phyloP scores from a whole-genome alignment of 2,888 invertebrate species.

The Noctua comes region DNA sequence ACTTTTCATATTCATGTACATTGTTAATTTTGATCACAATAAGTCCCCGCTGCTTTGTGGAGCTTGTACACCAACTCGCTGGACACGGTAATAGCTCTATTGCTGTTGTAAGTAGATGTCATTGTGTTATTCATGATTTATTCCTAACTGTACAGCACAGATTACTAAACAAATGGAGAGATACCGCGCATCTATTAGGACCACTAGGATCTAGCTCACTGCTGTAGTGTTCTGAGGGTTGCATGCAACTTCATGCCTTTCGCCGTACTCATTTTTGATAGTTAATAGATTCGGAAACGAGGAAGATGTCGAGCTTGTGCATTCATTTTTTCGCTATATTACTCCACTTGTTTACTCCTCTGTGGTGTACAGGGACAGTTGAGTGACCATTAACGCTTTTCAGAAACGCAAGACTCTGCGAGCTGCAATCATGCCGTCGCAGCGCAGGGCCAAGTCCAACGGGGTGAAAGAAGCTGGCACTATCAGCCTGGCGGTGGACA shows the following conservation, averaged over 20 bases:
- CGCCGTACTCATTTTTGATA: neutral
- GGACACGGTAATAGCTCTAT: slow-evolving; percentile 73
- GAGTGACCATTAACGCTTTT: slow-evolving; percentile 73
- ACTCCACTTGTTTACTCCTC: slow-evolving; percentile 49
- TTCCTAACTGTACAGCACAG: slow-evolving; percentile 42
- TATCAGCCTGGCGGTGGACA: slow-evolving; percentile 95
- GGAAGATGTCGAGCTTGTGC: neutral
- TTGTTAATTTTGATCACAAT: slow-evolving; percentile 81
- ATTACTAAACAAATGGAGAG: slow-evolving; percentile 47
- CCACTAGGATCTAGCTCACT: neutral
- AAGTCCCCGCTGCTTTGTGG: slow-evolving; percentile 80
- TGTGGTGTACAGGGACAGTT: slow-evolving; percentile 37
- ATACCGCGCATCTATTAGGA: neutral
- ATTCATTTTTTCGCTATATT: slow-evolving; percentile 23
- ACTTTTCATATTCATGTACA: slow-evolving; percentile 82
- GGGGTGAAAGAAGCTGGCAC: slow-evolving; percentile 95
- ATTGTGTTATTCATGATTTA: slow-evolving; percentile 57
- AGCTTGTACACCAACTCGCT: slow-evolving; percentile 72
- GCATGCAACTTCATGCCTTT: slow-evolving; percentile 3
- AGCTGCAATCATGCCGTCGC: slow-evolving; percentile 94
- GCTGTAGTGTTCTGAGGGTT: neutral
- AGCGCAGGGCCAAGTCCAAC: slow-evolving; percentile 94
- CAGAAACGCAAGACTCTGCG: slow-evolving; percentile 97
- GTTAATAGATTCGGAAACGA: neutral
- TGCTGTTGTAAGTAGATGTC: slow-evolving; percentile 84